Conservation (phyloP, 2,797 vertebrate genomes). For the Microctenopoma steveboyesi region DNA sequence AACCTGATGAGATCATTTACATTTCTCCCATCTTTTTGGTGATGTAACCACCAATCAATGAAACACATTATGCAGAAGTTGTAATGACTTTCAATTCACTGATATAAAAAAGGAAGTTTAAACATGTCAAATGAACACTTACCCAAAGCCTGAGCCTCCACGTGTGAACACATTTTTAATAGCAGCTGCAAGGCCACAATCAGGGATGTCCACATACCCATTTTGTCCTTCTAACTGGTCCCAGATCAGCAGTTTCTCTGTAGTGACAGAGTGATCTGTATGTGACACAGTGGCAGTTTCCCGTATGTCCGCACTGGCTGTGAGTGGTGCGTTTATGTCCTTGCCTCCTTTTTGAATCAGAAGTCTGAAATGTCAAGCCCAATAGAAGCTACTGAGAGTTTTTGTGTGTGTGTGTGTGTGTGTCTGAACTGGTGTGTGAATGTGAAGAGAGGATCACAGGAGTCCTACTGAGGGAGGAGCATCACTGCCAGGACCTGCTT, state of each 20-base stretch:
- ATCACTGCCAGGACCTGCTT: constrained; percentile 66
- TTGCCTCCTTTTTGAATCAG: constrained; percentile 50
- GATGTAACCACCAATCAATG: constrained; percentile 4
- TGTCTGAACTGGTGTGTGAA: constrained; percentile 60
- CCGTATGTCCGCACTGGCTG: constrained; percentile 28
- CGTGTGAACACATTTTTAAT: constrained; percentile 65
- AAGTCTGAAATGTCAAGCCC: constrained; percentile 50
- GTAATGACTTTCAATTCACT: constrained; percentile 16
- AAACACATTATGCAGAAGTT: constrained; percentile 4
- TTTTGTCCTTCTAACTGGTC: constrained; percentile 66
- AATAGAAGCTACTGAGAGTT: constrained; percentile 39
- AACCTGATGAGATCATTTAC: background rate
- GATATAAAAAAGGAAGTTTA: constrained; percentile 25
- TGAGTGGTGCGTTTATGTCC: constrained; percentile 41
- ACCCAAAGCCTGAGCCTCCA: constrained; percentile 81
- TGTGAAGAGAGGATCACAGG: constrained; percentile 52
- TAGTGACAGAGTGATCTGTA: constrained; percentile 30
- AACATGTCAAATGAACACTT: constrained; percentile 57
- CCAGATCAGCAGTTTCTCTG: constrained; percentile 50
- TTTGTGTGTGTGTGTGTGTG: constrained; percentile 27
- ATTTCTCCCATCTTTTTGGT: constrained; percentile 14
- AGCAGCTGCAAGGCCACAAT: constrained; percentile 74
- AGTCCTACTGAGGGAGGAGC: constrained; percentile 75
- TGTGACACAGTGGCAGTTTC: constrained; percentile 33
- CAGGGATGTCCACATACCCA: constrained; percentile 71